These are phyloP conservation scores for Drosophila cracens DNA, from an alignment of 2,888 invertebrate genomes.

Conservation along the genomic window DNA sequence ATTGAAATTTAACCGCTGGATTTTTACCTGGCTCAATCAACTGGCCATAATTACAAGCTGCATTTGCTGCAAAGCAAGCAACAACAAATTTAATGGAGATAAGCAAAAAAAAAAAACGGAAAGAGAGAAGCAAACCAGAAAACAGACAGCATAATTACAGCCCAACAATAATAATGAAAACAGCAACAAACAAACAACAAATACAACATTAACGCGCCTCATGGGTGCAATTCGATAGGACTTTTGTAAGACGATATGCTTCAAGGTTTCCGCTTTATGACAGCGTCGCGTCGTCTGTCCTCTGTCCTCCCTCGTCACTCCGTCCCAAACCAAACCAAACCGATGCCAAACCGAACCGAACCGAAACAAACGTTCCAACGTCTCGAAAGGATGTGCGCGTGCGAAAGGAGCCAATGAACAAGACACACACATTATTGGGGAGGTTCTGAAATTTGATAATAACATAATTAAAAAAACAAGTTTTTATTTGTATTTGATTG, in stretches of 20 bases:
- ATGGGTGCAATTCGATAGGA: constrained; percentile 73
- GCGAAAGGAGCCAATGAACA: constrained; percentile 4
- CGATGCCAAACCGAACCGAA: constrained; percentile 13
- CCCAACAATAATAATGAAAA: constrained; percentile 45
- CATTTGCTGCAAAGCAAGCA: constrained; percentile 44
- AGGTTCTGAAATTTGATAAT: neutral
- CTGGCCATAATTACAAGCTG: constrained; percentile 43
- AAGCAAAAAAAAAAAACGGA: constrained; percentile 1
- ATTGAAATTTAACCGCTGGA: constrained; percentile 32
- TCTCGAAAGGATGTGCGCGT: constrained; percentile 20
- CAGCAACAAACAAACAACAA: constrained; percentile 36
- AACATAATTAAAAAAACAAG: neutral
- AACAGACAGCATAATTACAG: constrained; percentile 67
- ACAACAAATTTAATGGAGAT: constrained; percentile 28
- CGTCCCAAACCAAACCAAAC: constrained; percentile 18
- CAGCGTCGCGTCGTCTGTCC: constrained; percentile 41
- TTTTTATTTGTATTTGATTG: neutral
- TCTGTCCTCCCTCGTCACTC: neutral
- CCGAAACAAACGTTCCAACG: constrained; percentile 1
- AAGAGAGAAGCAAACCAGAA: constrained; percentile 14
- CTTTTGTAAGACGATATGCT: constrained; percentile 71
- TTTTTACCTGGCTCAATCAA: constrained; percentile 24
- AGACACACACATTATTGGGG: constrained; percentile 3
- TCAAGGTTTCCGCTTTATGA: constrained; percentile 78
- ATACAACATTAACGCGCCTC: constrained; percentile 54